A percentile compares a stretch with the other conserved stretches of the same genome.
These are phyloP conservation scores for Botia almorhae DNA, from an alignment of 2,797 vertebrate species.

Conservation along the genomic window DNA sequence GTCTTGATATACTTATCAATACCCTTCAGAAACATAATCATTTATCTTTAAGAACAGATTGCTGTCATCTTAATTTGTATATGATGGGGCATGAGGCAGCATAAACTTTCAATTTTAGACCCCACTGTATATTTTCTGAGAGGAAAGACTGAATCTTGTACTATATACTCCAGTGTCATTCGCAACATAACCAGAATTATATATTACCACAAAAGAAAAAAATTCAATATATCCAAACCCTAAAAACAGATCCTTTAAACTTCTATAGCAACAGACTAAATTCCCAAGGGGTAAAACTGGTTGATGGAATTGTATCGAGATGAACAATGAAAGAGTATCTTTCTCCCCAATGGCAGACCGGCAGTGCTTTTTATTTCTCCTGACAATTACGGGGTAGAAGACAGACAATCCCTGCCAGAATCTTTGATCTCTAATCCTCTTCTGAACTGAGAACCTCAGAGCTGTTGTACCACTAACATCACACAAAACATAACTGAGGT, in stretches of 20 bases:
- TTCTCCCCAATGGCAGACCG: constrained; percentile 29
- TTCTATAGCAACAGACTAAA: constrained; percentile 32
- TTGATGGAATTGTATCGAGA: constrained; percentile 22
- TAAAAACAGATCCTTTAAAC: constrained; percentile 19
- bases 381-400: constrained; percentile 42
- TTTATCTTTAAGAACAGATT: no score
- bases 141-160: not conserved
- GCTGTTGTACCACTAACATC: constrained; percentile 3
- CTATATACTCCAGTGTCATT: not conserved
- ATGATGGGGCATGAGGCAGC: not conserved
- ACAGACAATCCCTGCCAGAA: constrained; percentile 40
- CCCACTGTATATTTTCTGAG: not conserved
- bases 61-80: no score
- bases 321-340: constrained; percentile 36
- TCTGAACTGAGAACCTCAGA: constrained; percentile 33
- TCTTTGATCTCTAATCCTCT: constrained; percentile 37
- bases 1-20: no score
- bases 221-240: not conserved
- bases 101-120: not conserved
- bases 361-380: constrained; percentile 44
- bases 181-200: constrained; percentile 3
- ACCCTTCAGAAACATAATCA: no score
- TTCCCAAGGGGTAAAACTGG: constrained; percentile 15
- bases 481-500: constrained; percentile 33
- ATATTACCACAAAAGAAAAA: not conserved